These are phyloP conservation scores for Gryllus longicercus DNA, from an alignment of 2,888 invertebrate genomes.

Conservation along the genomic window DNA sequence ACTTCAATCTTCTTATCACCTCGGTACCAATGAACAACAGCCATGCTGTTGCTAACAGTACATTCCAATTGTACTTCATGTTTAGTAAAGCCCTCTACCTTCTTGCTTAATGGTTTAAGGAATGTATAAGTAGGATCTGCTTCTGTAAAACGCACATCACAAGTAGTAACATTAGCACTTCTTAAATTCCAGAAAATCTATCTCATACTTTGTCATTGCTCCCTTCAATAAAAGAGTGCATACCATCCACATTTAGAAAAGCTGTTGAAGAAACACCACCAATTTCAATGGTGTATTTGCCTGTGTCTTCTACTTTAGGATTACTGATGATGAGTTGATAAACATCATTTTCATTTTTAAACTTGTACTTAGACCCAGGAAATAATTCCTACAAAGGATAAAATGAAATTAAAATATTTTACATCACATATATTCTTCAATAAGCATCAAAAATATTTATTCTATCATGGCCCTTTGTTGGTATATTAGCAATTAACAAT, in stretches of 20 bases:
- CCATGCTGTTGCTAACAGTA: slow-evolving; percentile 88
- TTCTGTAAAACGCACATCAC: slow-evolving; percentile 54
- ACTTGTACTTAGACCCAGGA: slow-evolving; percentile 93
- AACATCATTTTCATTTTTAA: slow-evolving; percentile 85
- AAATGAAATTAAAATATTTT: slow-evolving; percentile 12
- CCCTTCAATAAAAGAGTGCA: slow-evolving; percentile 28
- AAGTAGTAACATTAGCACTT: too few relatives aligned
- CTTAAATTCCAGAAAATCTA: too few relatives aligned
- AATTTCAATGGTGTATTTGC: slow-evolving; percentile 94
- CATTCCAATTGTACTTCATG: slow-evolving; percentile 92
- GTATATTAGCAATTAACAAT: not conserved
- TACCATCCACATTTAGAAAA: slow-evolving; percentile 89
- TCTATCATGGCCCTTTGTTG: not conserved
- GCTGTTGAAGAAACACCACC: slow-evolving; percentile 84
- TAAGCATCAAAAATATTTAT: not conserved
- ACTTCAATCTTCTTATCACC: slow-evolving; percentile 69
- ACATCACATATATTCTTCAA: not conserved
- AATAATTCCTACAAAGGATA: slow-evolving; percentile 74
- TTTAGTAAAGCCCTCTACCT: slow-evolving; percentile 81
- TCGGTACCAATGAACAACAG: slow-evolving; percentile 91
- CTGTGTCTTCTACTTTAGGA: slow-evolving; percentile 95
- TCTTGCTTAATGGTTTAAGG: slow-evolving; percentile 84
- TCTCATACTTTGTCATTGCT: too few relatives aligned
- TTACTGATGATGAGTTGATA: slow-evolving; percentile 85
- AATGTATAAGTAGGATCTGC: slow-evolving; percentile 93